Evolutionary conservation across 2,797 vertebrate species (phyloP).

Genomic region (Ctenopoma kingsleyae): DNA sequence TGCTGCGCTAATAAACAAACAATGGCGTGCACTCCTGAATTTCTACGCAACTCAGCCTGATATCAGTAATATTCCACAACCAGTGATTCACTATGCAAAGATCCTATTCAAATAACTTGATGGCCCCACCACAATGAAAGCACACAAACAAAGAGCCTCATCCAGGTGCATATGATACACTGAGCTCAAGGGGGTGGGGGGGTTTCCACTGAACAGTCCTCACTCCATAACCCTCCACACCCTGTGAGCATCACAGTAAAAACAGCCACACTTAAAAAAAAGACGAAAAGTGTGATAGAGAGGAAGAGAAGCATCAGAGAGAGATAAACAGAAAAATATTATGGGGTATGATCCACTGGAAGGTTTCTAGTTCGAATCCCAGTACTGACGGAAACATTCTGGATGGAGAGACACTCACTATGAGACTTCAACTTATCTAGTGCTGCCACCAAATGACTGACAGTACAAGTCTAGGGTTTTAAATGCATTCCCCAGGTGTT

Average conservation of each 20-base stretch:
- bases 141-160: conserved; percentile 31
- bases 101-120: conserved; percentile 61
- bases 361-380: conserved; percentile 56
- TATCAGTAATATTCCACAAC: conserved; percentile 45
- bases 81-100: conserved; percentile 62
- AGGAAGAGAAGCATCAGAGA: not conserved
- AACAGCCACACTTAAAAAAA: conserved; percentile 4
- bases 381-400: conserved; percentile 26
- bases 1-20: conserved; percentile 47
- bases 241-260: conserved; percentile 13
- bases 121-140: conserved; percentile 36
- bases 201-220: conserved; percentile 24
- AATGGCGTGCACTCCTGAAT: conserved; percentile 27
- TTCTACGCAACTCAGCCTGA: conserved; percentile 36
- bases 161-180: conserved; percentile 38
- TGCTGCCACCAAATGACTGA: conserved; percentile 52
- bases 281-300: conserved; percentile 10
- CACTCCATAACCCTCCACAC: conserved; percentile 2
- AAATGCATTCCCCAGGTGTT: conserved; percentile 56
- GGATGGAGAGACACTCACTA: conserved; percentile 33
- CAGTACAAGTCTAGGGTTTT: conserved; percentile 47
- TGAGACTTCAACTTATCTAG: conserved; percentile 51
- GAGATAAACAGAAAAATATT: conserved; percentile 25
- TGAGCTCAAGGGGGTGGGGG: not conserved
- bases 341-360: conserved; percentile 38